These are phyloP conservation scores for Pseudopodoces humilis DNA, from an alignment of 2,113 vertebrate species.

Conservation along the genomic window DNA sequence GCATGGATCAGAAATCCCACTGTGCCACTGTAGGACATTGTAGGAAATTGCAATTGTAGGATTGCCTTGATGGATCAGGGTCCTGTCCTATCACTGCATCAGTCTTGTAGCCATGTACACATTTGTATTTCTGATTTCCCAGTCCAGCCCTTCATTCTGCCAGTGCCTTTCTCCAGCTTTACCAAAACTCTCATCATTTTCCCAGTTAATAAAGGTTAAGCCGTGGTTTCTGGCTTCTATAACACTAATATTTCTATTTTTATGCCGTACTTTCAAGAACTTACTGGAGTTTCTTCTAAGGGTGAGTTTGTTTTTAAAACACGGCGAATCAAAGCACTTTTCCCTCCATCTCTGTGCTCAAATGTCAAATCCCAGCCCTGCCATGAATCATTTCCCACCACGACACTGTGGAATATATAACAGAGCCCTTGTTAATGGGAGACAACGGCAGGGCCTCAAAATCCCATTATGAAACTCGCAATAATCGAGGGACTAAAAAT, in stretches of 20 bases:
- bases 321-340: neutral
- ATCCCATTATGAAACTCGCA: neutral
- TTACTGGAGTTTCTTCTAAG: neutral
- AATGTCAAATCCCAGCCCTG: neutral
- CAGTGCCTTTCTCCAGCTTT: neutral
- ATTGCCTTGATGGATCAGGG: neutral
- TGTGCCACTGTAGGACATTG: neutral
- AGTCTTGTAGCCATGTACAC: neutral
- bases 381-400: conserved; percentile 1
- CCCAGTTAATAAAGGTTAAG: neutral
- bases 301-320: neutral
- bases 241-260: neutral
- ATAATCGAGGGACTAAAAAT: conserved; percentile 20
- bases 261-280: neutral
- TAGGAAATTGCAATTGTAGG: neutral
- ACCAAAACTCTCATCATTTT: neutral
- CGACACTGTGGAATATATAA: neutral
- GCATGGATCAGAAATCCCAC: neutral
- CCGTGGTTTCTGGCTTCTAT: neutral
- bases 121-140: fast-evolving
- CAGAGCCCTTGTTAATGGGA: neutral
- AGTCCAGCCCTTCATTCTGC: neutral
- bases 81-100: neutral
- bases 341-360: neutral
- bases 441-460: neutral